phyloP scores from a whole-genome alignment of 2,113 vertebrate genomes.

The Vicugna pacos region DNA sequence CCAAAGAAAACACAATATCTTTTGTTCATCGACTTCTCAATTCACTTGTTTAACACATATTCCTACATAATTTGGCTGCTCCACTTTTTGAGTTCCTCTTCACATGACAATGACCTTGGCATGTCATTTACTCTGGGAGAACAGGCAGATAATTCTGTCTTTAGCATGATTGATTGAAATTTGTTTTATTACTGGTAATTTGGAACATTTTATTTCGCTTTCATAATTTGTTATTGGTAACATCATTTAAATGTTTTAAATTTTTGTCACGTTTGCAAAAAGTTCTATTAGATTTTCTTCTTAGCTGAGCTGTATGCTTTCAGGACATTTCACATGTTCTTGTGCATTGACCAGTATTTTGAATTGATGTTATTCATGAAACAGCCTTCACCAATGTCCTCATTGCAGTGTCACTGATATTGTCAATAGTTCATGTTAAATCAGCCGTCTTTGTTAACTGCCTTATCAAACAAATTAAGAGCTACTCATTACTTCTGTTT shows the following conservation, averaged over 20 bases:
- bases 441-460: not conserved
- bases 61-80: not conserved
- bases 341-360: not conserved
- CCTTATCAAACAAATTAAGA: not conserved
- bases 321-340: not conserved
- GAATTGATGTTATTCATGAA: not conserved
- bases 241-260: not conserved
- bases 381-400: not conserved
- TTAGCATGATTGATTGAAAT: not conserved
- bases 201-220: not conserved
- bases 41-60: not conserved
- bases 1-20: not conserved
- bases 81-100: not conserved
- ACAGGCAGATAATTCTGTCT: not conserved
- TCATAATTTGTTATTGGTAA: not conserved
- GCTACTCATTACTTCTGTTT: not conserved
- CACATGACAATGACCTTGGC: not conserved
- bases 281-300: not conserved
- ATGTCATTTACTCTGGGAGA: not conserved
- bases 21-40: not conserved
- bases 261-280: not conserved
- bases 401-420: not conserved
- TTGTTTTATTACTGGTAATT: not conserved
- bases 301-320: not conserved
- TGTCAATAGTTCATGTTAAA: not conserved